Percentiles rank a stretch among this genome's conserved stretches.
phyloP scores from a whole-genome alignment of 2,797 vertebrate genomes.

The Melanotaenia trifasciata region DNA sequence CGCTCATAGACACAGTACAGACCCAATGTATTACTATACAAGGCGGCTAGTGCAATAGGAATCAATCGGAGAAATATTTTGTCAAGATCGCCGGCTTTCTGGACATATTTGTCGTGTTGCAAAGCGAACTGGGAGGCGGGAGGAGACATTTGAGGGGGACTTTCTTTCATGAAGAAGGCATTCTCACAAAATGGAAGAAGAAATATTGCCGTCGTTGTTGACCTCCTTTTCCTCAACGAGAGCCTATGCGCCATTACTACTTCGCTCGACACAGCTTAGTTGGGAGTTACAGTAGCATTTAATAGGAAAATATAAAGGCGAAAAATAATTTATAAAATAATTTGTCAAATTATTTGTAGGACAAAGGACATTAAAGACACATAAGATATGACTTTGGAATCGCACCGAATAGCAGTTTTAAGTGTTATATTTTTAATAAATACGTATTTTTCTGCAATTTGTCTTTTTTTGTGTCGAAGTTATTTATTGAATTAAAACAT shows the following conservation, averaged over 20 bases:
- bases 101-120: conserved; percentile 74
- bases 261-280: conserved; percentile 65
- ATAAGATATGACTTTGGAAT: not conserved
- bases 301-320: conserved; percentile 29
- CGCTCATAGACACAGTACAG: conserved; percentile 83
- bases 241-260: conserved; percentile 87
- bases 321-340: conserved; percentile 14
- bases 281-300: conserved; percentile 63
- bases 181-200: conserved; percentile 94
- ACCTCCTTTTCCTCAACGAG: conserved; percentile 88
- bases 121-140: conserved; percentile 82
- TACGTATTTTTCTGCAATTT: conserved; percentile 40
- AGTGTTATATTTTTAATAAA: conserved; percentile 68
- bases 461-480: conserved; percentile 62
- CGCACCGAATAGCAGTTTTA: conserved; percentile 18
- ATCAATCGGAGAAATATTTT: conserved; percentile 80
- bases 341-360: conserved; percentile 10
- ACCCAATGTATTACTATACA: conserved; percentile 86
- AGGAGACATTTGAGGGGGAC: conserved; percentile 89
- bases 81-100: conserved; percentile 74
- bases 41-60: conserved; percentile 83
- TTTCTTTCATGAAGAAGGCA: conserved; percentile 91
- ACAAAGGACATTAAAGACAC: not conserved
- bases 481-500: conserved; percentile 41
- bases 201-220: conserved; percentile 90